Percentiles rank a stretch among this genome's conserved stretches.
Evolutionary conservation across 2,888 invertebrate species (phyloP).

Genomic region (Smittia sp.): DNA sequence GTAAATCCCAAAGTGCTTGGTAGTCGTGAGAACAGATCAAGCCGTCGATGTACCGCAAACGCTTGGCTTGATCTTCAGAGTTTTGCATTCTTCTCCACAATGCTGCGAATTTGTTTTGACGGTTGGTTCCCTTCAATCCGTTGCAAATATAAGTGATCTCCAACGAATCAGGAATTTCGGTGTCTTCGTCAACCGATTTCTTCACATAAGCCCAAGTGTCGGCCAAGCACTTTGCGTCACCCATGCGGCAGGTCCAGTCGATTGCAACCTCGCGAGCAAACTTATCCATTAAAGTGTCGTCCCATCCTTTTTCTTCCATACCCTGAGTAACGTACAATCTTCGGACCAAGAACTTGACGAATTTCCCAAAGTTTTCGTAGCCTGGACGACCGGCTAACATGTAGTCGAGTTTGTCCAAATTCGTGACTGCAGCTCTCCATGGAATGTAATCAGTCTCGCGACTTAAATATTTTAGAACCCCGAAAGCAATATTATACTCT

Average conservation of each 20-base stretch:
- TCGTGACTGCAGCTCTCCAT: constrained; percentile 5
- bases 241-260: constrained; percentile 29
- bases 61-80: constrained; percentile 17
- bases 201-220: background rate
- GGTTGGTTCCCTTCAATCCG: constrained; percentile 13
- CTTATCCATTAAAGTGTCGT: background rate
- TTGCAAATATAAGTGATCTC: constrained; percentile 29
- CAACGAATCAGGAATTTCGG: background rate
- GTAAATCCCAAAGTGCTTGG: background rate
- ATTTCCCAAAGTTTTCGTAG: background rate
- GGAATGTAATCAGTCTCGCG: constrained; percentile 64
- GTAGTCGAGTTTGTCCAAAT: constrained; percentile 17
- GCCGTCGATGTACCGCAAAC: constrained; percentile 26
- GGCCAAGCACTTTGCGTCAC: constrained; percentile 9
- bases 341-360: background rate
- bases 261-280: constrained; percentile 9
- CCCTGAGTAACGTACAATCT: background rate
- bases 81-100: background rate
- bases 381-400: background rate
- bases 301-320: background rate
- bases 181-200: background rate
- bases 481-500: constrained; percentile 50
- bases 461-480: constrained; percentile 52
- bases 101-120: background rate
- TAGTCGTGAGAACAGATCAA: constrained; percentile 9